These are phyloP conservation scores for Drosophila simulans DNA, from an alignment of 1,140 invertebrate genomes.

Conservation along the genomic window DNA sequence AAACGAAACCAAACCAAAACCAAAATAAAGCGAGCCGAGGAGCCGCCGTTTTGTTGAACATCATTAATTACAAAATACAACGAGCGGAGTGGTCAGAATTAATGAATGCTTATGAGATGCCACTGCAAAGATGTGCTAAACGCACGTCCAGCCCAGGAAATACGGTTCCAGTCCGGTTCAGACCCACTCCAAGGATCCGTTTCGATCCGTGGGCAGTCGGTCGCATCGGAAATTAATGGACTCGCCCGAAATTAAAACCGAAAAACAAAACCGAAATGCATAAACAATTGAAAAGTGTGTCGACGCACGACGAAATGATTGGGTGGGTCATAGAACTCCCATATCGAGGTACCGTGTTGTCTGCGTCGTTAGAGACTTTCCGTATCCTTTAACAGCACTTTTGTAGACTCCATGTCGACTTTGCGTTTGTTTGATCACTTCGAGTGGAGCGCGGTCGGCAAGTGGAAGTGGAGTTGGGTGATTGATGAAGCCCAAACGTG, in stretches of 20 bases:
- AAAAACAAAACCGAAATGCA: conserved; percentile 60
- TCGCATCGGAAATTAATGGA: conserved; percentile 71
- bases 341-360: conserved; percentile 54
- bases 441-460: conserved; percentile 24
- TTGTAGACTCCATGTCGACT: conserved; percentile 64
- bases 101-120: conserved; percentile 70
- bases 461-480: conserved; percentile 34
- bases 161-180: conserved; percentile 2
- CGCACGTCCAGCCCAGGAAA: conserved; percentile 68
- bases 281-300: conserved; percentile 79
- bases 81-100: conserved; percentile 67
- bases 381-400: conserved; percentile 50
- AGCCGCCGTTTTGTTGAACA: conserved; percentile 81
- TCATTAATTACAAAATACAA: conserved; percentile 84
- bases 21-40: conserved; percentile 37
- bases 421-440: conserved; percentile 68
- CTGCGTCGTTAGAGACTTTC: conserved; percentile 57
- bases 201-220: conserved; percentile 11
- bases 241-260: conserved; percentile 47
- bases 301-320: conserved; percentile 33
- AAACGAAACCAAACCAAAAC: conserved; percentile 11
- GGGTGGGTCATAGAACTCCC: conserved; percentile 16
- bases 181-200: conserved; percentile 10
- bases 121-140: conserved; percentile 72
- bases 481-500: conserved; percentile 69